Evolutionary conservation across 1,140 invertebrate species (phyloP).

Genomic region (Brachionus asplanchnoidis): DNA sequence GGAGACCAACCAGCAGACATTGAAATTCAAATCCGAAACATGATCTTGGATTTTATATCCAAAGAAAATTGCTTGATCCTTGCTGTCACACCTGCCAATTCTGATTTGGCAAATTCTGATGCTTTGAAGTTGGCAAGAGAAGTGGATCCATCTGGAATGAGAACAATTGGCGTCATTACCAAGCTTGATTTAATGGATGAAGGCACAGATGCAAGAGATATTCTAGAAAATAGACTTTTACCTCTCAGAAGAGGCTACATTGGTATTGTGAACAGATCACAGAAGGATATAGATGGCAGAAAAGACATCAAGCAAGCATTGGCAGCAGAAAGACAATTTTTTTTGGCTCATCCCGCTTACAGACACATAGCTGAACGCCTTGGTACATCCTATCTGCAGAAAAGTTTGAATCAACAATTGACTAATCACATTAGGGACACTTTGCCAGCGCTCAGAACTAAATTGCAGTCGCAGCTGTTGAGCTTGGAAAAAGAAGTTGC

Average conservation of each 20-base stretch:
- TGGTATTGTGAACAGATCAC: slow-evolving; percentile 95
- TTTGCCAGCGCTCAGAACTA: slow-evolving; percentile 85
- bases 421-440: slow-evolving; percentile 99
- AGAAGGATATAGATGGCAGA: slow-evolving; percentile 91
- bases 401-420: slow-evolving; percentile 93
- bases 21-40: slow-evolving; percentile 54
- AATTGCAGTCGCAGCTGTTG: slow-evolving; percentile 87
- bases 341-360: slow-evolving; percentile 66
- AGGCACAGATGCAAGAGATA: slow-evolving; percentile 94
- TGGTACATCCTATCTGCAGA: slow-evolving; percentile 93
- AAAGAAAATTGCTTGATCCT: slow-evolving; percentile 60
- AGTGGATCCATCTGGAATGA: slow-evolving; percentile 61
- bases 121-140: slow-evolving; percentile 61
- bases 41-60: slow-evolving; percentile 59
- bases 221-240: slow-evolving; percentile 92
- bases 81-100: slow-evolving; percentile 60
- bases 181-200: slow-evolving; percentile 99
- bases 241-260: slow-evolving; percentile 86
- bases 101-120: slow-evolving; percentile 61
- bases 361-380: slow-evolving; percentile 88
- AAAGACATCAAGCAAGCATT: slow-evolving; percentile 95
- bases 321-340: slow-evolving; percentile 93
- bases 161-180: slow-evolving; percentile 98
- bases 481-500: slow-evolving; percentile 94
- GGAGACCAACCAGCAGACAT: slow-evolving; percentile 58